phyloP scores from a whole-genome alignment of 2,113 vertebrate species.

The Hippocampus barbouri region DNA sequence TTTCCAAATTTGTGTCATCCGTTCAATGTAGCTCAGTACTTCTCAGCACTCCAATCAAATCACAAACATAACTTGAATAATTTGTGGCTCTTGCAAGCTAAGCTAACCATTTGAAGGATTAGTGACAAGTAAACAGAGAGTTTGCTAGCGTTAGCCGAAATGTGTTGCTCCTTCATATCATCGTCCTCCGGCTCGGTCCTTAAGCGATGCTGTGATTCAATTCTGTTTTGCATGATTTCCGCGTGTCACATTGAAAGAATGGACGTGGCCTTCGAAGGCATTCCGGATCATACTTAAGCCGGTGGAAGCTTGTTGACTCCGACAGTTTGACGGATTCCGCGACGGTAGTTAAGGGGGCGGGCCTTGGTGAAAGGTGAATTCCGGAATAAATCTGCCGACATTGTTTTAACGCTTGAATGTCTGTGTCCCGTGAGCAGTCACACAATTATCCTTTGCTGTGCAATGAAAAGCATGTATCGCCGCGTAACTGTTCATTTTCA shows the following conservation, averaged over 20 bases:
- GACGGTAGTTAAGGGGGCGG: not conserved
- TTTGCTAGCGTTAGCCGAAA: not conserved
- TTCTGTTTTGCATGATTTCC: not conserved
- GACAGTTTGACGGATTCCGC: not conserved
- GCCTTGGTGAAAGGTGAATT: constrained; percentile 1
- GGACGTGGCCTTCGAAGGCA: not conserved
- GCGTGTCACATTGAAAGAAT: not conserved
- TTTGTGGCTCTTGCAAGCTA: not conserved
- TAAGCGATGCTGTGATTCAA: not conserved
- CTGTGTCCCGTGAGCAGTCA: constrained; percentile 15
- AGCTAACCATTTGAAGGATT: not conserved
- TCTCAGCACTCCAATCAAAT: not conserved
- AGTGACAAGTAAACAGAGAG: not conserved
- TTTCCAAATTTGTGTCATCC: not conserved
- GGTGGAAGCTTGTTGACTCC: not conserved
- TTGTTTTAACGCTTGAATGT: constrained; percentile 20
- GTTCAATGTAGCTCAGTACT: not conserved
- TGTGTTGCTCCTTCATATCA: not conserved
- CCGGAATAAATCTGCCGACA: not conserved
- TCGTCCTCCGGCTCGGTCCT: not conserved
- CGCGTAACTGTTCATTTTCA: not conserved
- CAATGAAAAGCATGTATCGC: constrained; percentile 6
- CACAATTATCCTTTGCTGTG: not conserved
- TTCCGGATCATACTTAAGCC: not conserved
- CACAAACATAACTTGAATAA: not conserved